Evolutionary conservation across 2,797 vertebrate genomes (phyloP), one percentile per base, ranked within the genome.

Genomic region (Hirundo rustica): DNA sequence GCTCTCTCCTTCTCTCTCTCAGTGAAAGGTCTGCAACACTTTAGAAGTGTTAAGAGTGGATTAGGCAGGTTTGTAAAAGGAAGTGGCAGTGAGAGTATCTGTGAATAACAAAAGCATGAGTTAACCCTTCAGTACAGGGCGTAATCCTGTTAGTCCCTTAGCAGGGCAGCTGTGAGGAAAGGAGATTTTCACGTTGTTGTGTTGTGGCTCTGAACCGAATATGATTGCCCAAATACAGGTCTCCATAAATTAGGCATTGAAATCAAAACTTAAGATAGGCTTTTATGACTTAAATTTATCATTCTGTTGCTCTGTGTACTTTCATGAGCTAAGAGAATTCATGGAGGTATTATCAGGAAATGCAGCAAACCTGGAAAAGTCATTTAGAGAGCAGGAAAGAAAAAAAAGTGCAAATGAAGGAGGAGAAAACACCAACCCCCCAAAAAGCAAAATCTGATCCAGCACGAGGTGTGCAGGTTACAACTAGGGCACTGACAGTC

Each of bases 371-470:
- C 23, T 81, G 29, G 26, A 61, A 51, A 91, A 92, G 34, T 81
- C 67, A 48, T 79, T 79, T 76, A 73, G 47, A 70, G 66, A 89
- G 38, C 47, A 86, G 40, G 9, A 70, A 62, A 88, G 67, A 42
- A 68, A 51, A 26, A 75, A 73, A 89, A 93, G 76, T 90, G 57
- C 64, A 88, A 53, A 90, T 72, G 82, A 86, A 88, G 79, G 70
- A 64, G 36, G 27, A 88, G 60, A 71, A 90, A 88, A 40, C 45
- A 61, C 8, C 3, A 7, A 54, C 34, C 54, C 86, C 85, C 79
- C 64, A 47, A 86, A 90, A 95, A 64, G 70, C 79, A 92, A 75
- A 93, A 96, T 84, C 58, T 92, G 92, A 96, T 96, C 89, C 86
- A 86, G 76, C 88, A 88, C 89, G 67, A 75, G 50, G 29, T 75